Evolutionary conservation across 2,888 invertebrate genomes (phyloP).

Genomic region (Hyalella azteca): DNA sequence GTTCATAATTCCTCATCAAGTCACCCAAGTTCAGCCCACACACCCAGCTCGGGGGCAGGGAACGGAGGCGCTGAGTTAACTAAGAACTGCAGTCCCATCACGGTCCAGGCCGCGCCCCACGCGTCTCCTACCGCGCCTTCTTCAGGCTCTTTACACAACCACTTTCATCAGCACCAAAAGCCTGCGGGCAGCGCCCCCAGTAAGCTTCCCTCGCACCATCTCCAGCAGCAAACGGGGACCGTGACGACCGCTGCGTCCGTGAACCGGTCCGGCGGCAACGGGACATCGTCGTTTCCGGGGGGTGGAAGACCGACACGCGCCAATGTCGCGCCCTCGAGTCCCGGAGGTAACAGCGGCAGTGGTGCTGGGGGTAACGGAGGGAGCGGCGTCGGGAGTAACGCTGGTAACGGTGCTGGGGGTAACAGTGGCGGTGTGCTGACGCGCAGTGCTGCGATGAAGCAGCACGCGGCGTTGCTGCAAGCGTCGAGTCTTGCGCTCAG

Average conservation of each 20-base stretch:
- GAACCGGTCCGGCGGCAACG: neutral
- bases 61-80: too few species aligned
- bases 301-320: too few species aligned
- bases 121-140: neutral
- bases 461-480: neutral
- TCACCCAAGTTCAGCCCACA: neutral
- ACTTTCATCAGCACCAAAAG: neutral
- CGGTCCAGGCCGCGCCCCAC: neutral
- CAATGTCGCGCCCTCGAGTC: too few species aligned
- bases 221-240: neutral
- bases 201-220: neutral
- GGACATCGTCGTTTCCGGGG: neutral
- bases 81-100: neutral
- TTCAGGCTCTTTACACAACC: neutral
- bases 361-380: neutral
- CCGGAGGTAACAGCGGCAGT: neutral
- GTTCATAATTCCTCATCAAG: neutral
- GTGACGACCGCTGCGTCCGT: neutral
- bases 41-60: too few species aligned
- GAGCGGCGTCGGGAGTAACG: neutral
- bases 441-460: neutral
- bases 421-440: constrained; percentile 5
- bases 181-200: neutral
- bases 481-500: neutral
- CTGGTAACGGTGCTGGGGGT: neutral